phyloP scores from a whole-genome alignment of 2,888 invertebrate genomes.

The Helleia helle region DNA sequence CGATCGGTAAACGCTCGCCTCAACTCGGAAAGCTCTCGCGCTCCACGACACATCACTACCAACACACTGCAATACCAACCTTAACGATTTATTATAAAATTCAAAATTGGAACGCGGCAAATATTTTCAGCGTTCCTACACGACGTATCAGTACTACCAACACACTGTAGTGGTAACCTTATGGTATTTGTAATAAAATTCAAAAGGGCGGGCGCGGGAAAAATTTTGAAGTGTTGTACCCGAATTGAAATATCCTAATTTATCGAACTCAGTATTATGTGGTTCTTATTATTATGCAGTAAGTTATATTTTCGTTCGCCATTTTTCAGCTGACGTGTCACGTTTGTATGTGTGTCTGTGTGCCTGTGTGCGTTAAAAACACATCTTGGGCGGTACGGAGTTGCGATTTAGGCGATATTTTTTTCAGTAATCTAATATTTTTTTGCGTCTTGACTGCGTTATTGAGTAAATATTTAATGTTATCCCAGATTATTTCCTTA shows the following conservation, averaged over 20 bases:
- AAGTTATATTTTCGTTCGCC: constrained; percentile 31
- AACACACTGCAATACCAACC: too few relatives aligned
- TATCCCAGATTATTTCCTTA: not conserved
- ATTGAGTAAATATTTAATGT: constrained; percentile 8
- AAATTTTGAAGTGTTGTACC: constrained; percentile 49
- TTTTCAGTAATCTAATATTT: constrained; percentile 27
- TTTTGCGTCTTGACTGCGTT: constrained; percentile 7
- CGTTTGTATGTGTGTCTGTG: constrained; percentile 24
- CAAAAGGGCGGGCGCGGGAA: constrained; percentile 20
- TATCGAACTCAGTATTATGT: constrained; percentile 32
- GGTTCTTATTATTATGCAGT: constrained; percentile 25
- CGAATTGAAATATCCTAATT: constrained; percentile 67
- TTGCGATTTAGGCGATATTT: constrained; percentile 48
- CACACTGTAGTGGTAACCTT: constrained; percentile 30
- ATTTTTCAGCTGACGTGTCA: constrained; percentile 65
- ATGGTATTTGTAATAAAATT: constrained; percentile 26
- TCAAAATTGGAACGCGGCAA: too few relatives aligned
- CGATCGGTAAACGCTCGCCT: constrained; percentile 68
- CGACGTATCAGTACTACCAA: constrained; percentile 53
- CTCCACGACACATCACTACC: too few relatives aligned
- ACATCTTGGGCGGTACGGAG: constrained; percentile 50
- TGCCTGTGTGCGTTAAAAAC: constrained; percentile 51
- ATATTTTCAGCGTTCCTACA: too few relatives aligned
- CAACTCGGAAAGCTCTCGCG: constrained; percentile 61
- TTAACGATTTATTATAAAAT: too few relatives aligned